A percentile compares a stretch with the other conserved stretches of the same genome.
phyloP scores from a whole-genome alignment of 1,140 invertebrate species.

The Callitettix versicolor region DNA sequence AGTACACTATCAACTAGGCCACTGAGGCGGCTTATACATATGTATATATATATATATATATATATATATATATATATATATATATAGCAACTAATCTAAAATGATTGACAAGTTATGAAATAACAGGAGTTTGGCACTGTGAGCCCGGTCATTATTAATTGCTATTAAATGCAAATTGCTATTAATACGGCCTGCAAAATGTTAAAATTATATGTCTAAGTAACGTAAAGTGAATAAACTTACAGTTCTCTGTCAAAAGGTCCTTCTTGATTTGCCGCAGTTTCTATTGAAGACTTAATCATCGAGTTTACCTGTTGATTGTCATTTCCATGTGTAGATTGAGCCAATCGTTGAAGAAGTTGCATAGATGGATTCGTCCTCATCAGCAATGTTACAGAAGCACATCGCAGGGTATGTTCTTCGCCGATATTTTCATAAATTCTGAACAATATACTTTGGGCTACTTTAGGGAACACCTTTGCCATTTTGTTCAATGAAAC shows the following conservation, averaged over 20 bases:
- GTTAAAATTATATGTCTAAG: too few relatives aligned
- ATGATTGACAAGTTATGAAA: too few relatives aligned
- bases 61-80: too few relatives aligned
- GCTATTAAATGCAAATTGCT: too few relatives aligned
- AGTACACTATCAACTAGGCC: too few relatives aligned
- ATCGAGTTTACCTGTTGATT: conserved; percentile 47
- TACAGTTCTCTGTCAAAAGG: not conserved
- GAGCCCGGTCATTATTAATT: too few relatives aligned
- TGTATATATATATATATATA: too few relatives aligned
- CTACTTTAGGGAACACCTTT: conserved; percentile 36
- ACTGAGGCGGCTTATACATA: too few relatives aligned
- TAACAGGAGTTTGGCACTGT: too few relatives aligned
- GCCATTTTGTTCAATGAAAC: conserved; percentile 39
- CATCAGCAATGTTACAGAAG: conserved; percentile 48
- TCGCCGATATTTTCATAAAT: conserved; percentile 54
- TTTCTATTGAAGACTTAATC: conserved; percentile 44
- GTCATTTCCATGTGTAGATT: conserved; percentile 49
- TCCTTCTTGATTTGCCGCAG: conserved; percentile 34
- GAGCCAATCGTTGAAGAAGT: conserved; percentile 56
- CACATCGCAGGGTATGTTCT: conserved; percentile 48
- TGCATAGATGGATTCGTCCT: conserved; percentile 42
- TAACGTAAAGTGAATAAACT: too few relatives aligned
- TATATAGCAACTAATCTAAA: too few relatives aligned
- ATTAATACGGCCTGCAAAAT: too few relatives aligned
- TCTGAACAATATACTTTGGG: conserved; percentile 45